These are phyloP conservation scores for Ischnus inquisitorius DNA, from an alignment of 2,888 invertebrate genomes.

Conservation along the genomic window DNA sequence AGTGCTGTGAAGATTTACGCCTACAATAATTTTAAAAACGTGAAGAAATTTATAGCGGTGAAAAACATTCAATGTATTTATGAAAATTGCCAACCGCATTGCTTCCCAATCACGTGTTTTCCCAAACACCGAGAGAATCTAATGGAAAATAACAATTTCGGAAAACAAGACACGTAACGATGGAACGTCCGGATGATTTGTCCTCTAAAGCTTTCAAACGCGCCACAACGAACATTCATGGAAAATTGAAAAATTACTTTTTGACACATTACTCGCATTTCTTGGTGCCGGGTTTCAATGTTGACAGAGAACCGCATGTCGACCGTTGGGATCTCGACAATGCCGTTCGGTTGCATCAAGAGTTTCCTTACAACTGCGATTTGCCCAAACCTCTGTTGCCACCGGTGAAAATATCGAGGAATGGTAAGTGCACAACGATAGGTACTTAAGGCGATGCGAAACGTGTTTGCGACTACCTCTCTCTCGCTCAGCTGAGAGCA, in stretches of 20 bases:
- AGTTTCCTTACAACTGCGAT: constrained; percentile 80
- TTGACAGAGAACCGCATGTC: constrained; percentile 70
- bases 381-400: constrained; percentile 82
- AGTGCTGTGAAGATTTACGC: too few relatives aligned
- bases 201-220: constrained; percentile 68
- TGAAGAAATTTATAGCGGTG: too few relatives aligned
- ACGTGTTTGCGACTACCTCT: too few relatives aligned
- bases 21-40: too few relatives aligned
- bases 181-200: constrained; percentile 32
- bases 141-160: neutral
- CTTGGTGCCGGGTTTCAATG: constrained; percentile 77
- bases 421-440: constrained; percentile 70
- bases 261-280: constrained; percentile 75
- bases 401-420: constrained; percentile 76
- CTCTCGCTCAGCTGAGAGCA: too few relatives aligned
- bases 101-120: neutral
- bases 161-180: constrained; percentile 15
- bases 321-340: constrained; percentile 73
- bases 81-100: neutral
- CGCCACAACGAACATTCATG: constrained; percentile 72
- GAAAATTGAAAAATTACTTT: constrained; percentile 72
- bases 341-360: constrained; percentile 73
- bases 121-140: neutral
- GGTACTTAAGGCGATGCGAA: too few relatives aligned
- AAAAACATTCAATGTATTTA: neutral